Evolutionary conservation across 2,888 invertebrate species (phyloP).

Genomic region (Panopea generosa): DNA sequence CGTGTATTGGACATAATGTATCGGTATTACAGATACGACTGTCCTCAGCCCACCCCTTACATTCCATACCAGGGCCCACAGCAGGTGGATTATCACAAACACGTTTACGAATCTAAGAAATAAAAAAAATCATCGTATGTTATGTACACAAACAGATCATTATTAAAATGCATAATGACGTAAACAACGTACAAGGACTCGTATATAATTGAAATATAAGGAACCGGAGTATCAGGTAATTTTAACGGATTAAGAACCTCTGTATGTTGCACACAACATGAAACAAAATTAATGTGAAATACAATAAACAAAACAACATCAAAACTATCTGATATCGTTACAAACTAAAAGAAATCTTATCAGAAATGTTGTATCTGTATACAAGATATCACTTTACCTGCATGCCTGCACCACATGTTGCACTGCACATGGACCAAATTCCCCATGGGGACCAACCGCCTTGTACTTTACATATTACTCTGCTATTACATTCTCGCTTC

Average conservation of each 20-base stretch:
- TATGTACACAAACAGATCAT: neutral
- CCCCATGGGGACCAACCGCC: slow-evolving; percentile 54
- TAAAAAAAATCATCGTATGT: neutral
- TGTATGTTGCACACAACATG: too few relatives aligned
- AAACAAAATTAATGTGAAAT: too few relatives aligned
- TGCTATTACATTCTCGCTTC: slow-evolving; percentile 35
- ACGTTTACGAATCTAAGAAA: slow-evolving; percentile 32
- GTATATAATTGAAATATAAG: too few relatives aligned
- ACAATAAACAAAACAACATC: too few relatives aligned
- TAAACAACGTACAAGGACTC: too few relatives aligned
- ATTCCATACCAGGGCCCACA: slow-evolving; percentile 27
- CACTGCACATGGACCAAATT: slow-evolving; percentile 36
- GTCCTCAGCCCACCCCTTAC: slow-evolving; percentile 39
- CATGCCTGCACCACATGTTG: slow-evolving; percentile 44
- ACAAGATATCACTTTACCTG: slow-evolving; percentile 46
- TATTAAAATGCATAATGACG: neutral
- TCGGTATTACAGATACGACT: slow-evolving; percentile 35
- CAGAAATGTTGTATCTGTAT: too few relatives aligned
- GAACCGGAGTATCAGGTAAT: too few relatives aligned
- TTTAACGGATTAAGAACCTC: too few relatives aligned
- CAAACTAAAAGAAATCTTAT: too few relatives aligned
- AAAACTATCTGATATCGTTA: too few relatives aligned
- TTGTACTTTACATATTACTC: slow-evolving; percentile 27
- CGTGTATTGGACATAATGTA: slow-evolving; percentile 37
- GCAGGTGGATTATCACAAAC: slow-evolving; percentile 48